Conservation (phyloP, 2,888 invertebrate genomes). For the Plusia festucae region DNA sequence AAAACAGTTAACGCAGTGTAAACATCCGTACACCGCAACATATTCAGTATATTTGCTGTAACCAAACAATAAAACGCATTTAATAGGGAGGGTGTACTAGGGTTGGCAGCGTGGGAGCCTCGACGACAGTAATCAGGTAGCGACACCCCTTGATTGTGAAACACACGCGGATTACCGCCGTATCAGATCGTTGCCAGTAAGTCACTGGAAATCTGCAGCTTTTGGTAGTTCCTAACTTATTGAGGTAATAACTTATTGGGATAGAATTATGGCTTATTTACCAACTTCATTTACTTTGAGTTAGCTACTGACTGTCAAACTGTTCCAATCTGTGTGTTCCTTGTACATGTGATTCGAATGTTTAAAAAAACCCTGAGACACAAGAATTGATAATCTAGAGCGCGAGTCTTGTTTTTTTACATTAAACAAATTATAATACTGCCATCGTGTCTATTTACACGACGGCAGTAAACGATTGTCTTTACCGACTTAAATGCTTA, state of each 20-base stretch:
- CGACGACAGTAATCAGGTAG: conserved; percentile 79
- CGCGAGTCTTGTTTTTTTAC: no score
- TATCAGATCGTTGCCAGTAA: conserved; percentile 55
- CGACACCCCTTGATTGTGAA: conserved; percentile 58
- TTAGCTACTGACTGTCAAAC: no score
- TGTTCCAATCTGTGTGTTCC: no score
- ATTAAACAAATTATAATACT: no score
- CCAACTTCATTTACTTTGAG: no score
- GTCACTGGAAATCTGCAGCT: conserved; percentile 32
- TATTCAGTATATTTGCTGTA: conserved; percentile 71
- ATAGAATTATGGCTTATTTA: not conserved
- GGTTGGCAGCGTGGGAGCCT: conserved; percentile 74
- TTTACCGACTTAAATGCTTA: no score
- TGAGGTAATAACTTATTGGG: no score
- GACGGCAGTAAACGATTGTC: no score
- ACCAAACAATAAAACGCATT: conserved; percentile 69
- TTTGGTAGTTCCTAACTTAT: conserved; percentile 12
- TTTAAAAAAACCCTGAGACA: no score
- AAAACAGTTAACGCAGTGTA: conserved; percentile 41
- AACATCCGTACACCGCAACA: conserved; percentile 63
- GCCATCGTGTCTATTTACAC: no score
- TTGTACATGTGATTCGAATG: no score
- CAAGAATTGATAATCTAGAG: no score
- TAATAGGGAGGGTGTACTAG: conserved; percentile 61
- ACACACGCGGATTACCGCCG: conserved; percentile 49